Conservation (phyloP, 2,113 vertebrate species). For the Antechinus stuartii region DNA sequence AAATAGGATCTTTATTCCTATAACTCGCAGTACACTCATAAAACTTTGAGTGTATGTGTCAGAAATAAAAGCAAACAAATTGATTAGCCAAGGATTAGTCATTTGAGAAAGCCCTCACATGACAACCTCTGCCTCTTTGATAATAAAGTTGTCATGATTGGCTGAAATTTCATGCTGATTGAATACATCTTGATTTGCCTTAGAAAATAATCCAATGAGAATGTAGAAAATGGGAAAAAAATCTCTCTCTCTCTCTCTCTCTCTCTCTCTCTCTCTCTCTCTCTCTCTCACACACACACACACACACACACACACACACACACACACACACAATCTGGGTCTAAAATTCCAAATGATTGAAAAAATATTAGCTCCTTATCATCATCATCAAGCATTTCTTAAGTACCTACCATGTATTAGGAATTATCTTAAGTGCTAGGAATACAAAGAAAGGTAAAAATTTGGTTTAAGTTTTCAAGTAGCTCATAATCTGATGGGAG, state of each 20-base stretch:
- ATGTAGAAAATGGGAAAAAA: constrained; percentile 28
- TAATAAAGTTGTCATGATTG: constrained; percentile 46
- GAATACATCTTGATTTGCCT: constrained; percentile 24
- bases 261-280: too few species aligned
- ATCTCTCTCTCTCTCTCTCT: not conserved
- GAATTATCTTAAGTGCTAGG: not conserved
- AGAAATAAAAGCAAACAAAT: constrained; percentile 39
- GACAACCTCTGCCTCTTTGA: constrained; percentile 26
- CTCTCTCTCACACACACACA: too few species aligned
- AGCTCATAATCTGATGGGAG: not conserved
- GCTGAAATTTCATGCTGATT: constrained; percentile 42
- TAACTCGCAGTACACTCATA: not conserved
- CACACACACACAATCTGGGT: not conserved
- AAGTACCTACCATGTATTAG: not conserved
- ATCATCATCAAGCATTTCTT: not conserved
- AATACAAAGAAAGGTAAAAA: not conserved
- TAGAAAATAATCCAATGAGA: constrained; percentile 24
- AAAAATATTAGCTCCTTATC: not conserved
- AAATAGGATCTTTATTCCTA: constrained; percentile 8
- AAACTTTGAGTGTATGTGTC: constrained; percentile 25
- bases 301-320: too few species aligned
- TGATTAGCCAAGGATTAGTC: constrained; percentile 11
- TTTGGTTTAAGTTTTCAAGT: too few species aligned
- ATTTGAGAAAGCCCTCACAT: constrained; percentile 43
- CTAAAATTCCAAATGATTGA: not conserved